Base-by-base conservation (phyloP, 2,888 invertebrate species). In the Zele albiditarsus region DNA sequence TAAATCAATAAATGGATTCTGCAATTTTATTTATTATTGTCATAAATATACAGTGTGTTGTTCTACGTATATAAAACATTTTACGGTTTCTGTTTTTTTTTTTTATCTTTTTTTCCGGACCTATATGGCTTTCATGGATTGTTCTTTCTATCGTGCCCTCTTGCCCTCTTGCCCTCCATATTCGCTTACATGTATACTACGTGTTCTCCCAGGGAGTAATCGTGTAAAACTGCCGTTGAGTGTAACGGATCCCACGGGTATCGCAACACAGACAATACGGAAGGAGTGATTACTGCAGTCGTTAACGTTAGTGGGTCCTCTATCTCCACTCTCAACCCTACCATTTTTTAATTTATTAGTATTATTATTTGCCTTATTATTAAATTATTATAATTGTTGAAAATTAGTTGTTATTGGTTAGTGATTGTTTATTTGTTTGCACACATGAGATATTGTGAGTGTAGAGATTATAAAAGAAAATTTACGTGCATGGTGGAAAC, bases 191-290 rank as follows among this genome's bases (percentile, higher is more conserved):
- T 46, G 31, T 27, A 57, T 78, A 77, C 77, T 78, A 53, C 53
- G 20, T 20, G 20, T 78, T 80, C 77, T 77, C 78, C 70, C 71
- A 76, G 80, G 71, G 74, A 79, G 77, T 79, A 74, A 79, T 77
- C 78, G 79, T 77, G 69, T 73, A 73, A 60, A 70, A 67, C 73
- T 75, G 75, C 76, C 78, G 68, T 73, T 77, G 71, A 80, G 75
- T 78, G 74, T 77, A 78, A 76, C 77, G 75, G 77, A 78, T 76
- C 80, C 77, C 79, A 73, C 75, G 78, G 80, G 78, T 79, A 80
- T 78, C 67, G 49, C 46, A 28, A 73, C 73, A 74, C 74, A 75
- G 76, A 77, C 76, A 76, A 77, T 75, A 78, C 77, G 76, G 77
- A 74, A 77, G 75, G 76, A 74, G 77, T 76, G 75, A 73, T 78